Evolutionary conservation across 2,797 vertebrate genomes (phyloP), one percentile per base, ranked within the genome.

Genomic region (Eutrigla gurnardus): DNA sequence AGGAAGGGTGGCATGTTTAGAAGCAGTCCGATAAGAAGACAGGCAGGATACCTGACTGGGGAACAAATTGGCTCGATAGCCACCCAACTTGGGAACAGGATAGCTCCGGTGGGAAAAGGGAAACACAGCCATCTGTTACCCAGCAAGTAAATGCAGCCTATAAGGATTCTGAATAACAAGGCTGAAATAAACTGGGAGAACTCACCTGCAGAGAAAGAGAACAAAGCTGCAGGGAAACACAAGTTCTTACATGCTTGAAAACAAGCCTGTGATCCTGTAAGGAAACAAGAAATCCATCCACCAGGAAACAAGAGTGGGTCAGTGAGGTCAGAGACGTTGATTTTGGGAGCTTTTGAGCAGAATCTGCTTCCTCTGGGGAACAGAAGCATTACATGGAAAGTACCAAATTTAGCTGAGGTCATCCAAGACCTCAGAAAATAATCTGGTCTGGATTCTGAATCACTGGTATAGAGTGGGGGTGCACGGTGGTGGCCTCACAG

Each of bases 101-200:
- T 42, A 64, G 3, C 45, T 71, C 67, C 63, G 35, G 46, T 4
- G 15, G 72, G 64, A 32, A 67, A 66, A 53, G 25, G 46, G 36
- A 59, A 63, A 63, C 62, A 33, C 54, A 45, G 37, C 70, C 57
- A 69, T 77, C 49, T 78, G 71, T 63, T 55, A n/a, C 18, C 17
- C 46, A 39, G 42, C 40, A 13, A 36, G 36, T 54, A 36, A 54
- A 76, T 14, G 39, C 39, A 57, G 73, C 18, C 32, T 32, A 0
- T 36, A 33, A 5, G 6, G 40, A 47, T 37, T 42, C 25, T 47
- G 36, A 54, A 42, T 14, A 49, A 61, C 50, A 35, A 36, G 18
- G 40, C 43, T 62, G 12, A 59, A 32, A 53, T 33, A 53, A 50
- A 65, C 4, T 37, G 13, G 10, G 42, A 46, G 11, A 47, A 50